phyloP scores from a whole-genome alignment of 2,113 vertebrate species.

The Heterotilapia buettikoferi region DNA sequence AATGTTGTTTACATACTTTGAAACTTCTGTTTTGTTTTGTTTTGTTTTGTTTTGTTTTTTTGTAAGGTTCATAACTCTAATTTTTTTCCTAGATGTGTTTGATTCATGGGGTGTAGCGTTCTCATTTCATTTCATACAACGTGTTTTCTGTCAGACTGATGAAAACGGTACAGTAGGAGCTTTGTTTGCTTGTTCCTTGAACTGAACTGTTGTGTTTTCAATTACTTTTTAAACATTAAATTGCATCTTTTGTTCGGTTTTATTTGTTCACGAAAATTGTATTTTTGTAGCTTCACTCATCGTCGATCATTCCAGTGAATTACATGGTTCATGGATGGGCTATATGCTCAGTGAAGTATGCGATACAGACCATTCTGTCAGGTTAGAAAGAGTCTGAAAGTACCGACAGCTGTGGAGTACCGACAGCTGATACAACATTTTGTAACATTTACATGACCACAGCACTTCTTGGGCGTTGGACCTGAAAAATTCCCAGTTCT shows the following conservation, averaged over 20 bases:
- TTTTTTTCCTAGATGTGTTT: neutral
- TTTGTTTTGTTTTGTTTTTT: neutral
- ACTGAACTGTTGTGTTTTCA: neutral
- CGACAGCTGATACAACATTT: neutral
- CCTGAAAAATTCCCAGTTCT: neutral
- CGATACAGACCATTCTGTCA: neutral
- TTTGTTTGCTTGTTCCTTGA: neutral
- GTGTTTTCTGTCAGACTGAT: neutral
- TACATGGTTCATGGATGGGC: neutral
- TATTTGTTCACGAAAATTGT: neutral
- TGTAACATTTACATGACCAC: neutral
- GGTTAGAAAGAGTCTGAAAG: neutral
- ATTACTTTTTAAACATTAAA: neutral
- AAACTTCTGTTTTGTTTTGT: neutral
- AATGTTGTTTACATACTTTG: neutral
- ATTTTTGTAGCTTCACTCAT: neutral
- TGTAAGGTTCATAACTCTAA: neutral
- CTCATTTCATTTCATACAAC: neutral
- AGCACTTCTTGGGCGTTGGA: neutral
- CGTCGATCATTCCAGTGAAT: neutral
- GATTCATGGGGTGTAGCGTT: neutral
- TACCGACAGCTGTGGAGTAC: neutral
- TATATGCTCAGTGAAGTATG: neutral
- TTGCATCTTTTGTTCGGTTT: neutral
- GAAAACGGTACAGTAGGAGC: neutral